A percentile compares a stretch with the other conserved stretches of the same genome.
Conservation (phyloP, 1,140 invertebrate genomes). For the Aphelinus atriplicis region DNA sequence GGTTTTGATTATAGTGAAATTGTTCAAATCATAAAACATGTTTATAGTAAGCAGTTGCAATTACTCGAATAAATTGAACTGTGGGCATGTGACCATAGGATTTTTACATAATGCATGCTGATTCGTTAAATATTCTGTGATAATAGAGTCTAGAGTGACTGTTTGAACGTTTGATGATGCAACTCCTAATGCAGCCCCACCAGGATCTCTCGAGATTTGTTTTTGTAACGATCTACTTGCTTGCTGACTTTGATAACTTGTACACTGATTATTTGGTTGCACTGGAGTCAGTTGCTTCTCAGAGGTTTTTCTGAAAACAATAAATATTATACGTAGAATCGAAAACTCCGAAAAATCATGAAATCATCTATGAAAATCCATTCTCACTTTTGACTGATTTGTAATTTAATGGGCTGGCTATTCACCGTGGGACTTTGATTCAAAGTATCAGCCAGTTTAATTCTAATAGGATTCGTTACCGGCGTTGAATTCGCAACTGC, state of each 20-base stretch:
- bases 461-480: slow-evolving; percentile 48
- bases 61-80: slow-evolving; percentile 87
- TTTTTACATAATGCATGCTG: slow-evolving; percentile 95
- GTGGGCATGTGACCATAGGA: slow-evolving; percentile 90
- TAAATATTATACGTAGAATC: slow-evolving; percentile 8
- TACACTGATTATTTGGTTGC: slow-evolving; percentile 19
- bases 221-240: slow-evolving; percentile 74
- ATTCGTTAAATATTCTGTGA: slow-evolving; percentile 95
- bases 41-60: slow-evolving; percentile 26
- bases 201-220: slow-evolving; percentile 68
- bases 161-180: slow-evolving; percentile 58
- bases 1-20: neutral
- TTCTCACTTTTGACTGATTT: slow-evolving; percentile 60
- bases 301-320: slow-evolving; percentile 32
- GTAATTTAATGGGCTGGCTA: slow-evolving; percentile 59
- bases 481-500: slow-evolving; percentile 48
- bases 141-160: slow-evolving; percentile 89
- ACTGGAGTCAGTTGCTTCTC: slow-evolving; percentile 48
- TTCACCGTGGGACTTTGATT: slow-evolving; percentile 52
- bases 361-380: neutral
- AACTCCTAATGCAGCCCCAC: slow-evolving; percentile 49
- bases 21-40: slow-evolving; percentile 17
- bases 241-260: slow-evolving; percentile 37
- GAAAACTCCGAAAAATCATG: slow-evolving; percentile 4
- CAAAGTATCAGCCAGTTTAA: slow-evolving; percentile 57